These are phyloP conservation scores for Anomalospiza imberbis DNA, from an alignment of 2,797 vertebrate species.

Conservation along the genomic window DNA sequence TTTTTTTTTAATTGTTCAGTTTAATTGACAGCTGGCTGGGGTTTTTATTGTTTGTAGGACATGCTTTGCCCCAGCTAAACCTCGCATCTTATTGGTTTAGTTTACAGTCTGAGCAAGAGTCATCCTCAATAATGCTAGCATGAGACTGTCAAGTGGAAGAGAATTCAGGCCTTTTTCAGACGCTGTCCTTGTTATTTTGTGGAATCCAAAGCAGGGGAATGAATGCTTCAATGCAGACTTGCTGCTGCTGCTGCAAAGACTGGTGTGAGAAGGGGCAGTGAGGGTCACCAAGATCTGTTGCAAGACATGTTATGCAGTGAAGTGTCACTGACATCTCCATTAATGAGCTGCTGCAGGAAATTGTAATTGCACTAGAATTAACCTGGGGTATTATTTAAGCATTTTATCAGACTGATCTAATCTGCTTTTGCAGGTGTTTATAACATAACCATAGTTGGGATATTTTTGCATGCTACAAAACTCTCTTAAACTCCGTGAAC, in stretches of 20 bases:
- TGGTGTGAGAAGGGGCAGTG: not conserved
- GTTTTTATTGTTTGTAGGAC: constrained; percentile 3
- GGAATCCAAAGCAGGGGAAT: not conserved
- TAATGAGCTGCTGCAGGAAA: not conserved
- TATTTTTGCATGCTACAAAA: not conserved
- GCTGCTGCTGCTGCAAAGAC: not conserved
- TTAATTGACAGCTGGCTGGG: constrained; percentile 4
- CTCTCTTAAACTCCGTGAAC: not conserved
- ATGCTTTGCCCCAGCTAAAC: not conserved
- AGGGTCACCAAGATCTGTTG: not conserved
- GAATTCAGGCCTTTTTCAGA: not conserved
- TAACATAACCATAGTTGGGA: not conserved
- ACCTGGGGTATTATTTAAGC: not conserved
- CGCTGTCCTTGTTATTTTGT: not conserved
- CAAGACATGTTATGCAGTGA: not conserved
- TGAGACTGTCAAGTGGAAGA: not conserved
- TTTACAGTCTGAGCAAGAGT: constrained; percentile 6
- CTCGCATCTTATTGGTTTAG: not conserved
- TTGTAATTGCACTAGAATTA: constrained; percentile 5
- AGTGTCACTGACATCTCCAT: not conserved
- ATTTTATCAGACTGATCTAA: not conserved
- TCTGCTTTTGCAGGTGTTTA: not conserved
- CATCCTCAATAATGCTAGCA: not conserved
- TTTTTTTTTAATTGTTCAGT: not conserved
- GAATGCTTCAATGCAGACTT: not conserved